Evolutionary conservation across 1,140 invertebrate species (phyloP).

Genomic region (Akabosia matsudoensis): DNA sequence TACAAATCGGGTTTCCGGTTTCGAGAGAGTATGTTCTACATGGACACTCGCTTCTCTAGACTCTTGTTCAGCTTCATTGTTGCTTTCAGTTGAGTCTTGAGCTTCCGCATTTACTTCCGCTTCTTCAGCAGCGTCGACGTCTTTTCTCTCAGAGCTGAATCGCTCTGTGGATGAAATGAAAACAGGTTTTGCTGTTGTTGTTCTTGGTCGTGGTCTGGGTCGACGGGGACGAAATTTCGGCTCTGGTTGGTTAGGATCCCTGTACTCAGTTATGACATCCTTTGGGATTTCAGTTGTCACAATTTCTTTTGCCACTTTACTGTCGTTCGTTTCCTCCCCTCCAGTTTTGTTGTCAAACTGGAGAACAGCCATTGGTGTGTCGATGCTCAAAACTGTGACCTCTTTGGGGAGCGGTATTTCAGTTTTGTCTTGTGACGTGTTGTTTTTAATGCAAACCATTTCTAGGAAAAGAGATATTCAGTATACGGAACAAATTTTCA

Average conservation of each 20-base stretch:
- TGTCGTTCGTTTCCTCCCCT: neutral
- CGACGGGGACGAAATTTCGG: neutral
- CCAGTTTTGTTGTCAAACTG: neutral
- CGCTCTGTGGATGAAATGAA: slow-evolving; percentile 19
- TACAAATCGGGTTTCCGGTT: neutral
- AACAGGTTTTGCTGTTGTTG: neutral
- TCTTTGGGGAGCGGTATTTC: slow-evolving; percentile 2
- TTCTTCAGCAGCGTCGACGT: neutral
- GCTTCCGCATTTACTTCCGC: neutral
- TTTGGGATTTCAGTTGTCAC: neutral
- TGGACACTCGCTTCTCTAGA: slow-evolving; percentile 1
- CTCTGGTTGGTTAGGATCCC: neutral
- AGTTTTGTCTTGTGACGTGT: slow-evolving; percentile 3
- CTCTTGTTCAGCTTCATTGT: neutral
- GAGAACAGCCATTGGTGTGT: neutral
- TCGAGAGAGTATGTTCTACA: neutral
- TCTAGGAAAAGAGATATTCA: neutral
- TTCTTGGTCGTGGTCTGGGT: slow-evolving; percentile 5
- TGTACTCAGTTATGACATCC: neutral
- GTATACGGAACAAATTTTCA: neutral
- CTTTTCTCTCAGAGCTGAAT: neutral
- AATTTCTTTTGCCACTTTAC: neutral
- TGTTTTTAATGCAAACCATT: slow-evolving; percentile 17
- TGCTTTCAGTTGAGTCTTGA: slow-evolving; percentile 11
- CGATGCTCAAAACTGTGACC: slow-evolving; percentile 7